Base-by-base conservation (phyloP, 2,113 vertebrate species). In the Phaethon lepturus region DNA sequence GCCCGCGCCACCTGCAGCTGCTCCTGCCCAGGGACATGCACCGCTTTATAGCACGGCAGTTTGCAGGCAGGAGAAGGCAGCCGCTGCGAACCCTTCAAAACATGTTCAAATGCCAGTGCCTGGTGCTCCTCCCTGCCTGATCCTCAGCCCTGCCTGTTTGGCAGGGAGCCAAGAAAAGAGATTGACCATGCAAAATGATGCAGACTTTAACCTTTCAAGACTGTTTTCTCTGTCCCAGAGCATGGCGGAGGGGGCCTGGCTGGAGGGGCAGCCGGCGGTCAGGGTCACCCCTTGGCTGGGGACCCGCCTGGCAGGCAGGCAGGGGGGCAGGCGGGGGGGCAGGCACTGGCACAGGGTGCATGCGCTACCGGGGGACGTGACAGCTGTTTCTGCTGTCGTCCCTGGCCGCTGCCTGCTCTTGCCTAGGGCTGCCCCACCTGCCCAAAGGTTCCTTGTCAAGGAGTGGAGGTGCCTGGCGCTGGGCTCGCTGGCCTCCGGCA, bases 11-110 rank as follows among this genome's bases (percentile, higher is more conserved):
- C 4, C 15, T 4, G 6, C 44, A 49, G 1, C 55, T 3, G 0
- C 17, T 69, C 11, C 40, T 53, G 33, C 49, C 59, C 0, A 1
- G 9, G 26, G 8, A 40, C 3, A 1, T 0, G 2, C 3, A 1
- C 9, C 10, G 6, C 29, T 38, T 31, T 0, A 0, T 1, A 38
- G 17, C 52, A 24, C 1, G 8, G 40, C 11, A 11, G 31, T 29
- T 59, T 25, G 50, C 62, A 7, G 31, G 44, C 85, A 44, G 64
- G 25, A 59, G 49, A 31, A 25, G 49, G 64, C 81, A 56, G 44
- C 3, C 14, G 49, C 71, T 44, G 11, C 2, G 3, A 77, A 7
- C 31, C 7, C 25, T 38, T 28, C 45, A 22, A 67, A 44, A 22
- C 10, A 13, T 7, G 7, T 38, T 26, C 10, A 53, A 38, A 52